Evolutionary conservation across 2,888 invertebrate species (phyloP), one percentile per base, ranked within the genome.

Genomic region (Drosophila mettleri): DNA sequence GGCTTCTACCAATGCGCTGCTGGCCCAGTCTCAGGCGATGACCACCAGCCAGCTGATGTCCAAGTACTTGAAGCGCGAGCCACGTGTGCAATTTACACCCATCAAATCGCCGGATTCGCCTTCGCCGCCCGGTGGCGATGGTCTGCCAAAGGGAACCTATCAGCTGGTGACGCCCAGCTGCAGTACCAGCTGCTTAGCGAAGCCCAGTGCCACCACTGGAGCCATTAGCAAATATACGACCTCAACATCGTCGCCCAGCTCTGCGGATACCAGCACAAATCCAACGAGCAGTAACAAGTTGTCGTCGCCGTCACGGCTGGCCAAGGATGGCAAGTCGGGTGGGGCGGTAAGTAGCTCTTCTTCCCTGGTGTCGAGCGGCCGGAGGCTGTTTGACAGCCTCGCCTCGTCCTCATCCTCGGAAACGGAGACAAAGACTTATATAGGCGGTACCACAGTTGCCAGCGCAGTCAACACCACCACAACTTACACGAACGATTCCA

Each of bases 21-120:
- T 91, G 62, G 91, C 92, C n/a, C 92, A 92, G 65, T 92, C 92
- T 8, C 91, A 92, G 73, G 91, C 92, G 33, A 91, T 92, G 92
- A 91, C 92, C 62, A 91, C 92, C 57, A 90, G 91, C 27, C 92
- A 92, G 65, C 81, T 91, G 46, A 91, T 92, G 91, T 91, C 92
- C 6, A 92, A 92, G 58, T 92, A 91, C 76, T 78, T 92, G 10
- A 91, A 91, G 63, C 88, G 92, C 9, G 92, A 92, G 58, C 92
- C 92, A n/a, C 88, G 91, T 12, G 91, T 91, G 3, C 90, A 92
- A 49, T 91, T 91, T 41, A 91, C 91, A 41, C 90, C 91, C 12
- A 91, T 90, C 45, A 90, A 90, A 75, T 91, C 91, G 10, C 91
- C 92, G 53, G 91, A 92, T 31, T 90, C 92, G 9, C 91, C 92